These are phyloP conservation scores for Gracilinanus agilis DNA, from an alignment of 2,113 vertebrate species.

Conservation along the genomic window DNA sequence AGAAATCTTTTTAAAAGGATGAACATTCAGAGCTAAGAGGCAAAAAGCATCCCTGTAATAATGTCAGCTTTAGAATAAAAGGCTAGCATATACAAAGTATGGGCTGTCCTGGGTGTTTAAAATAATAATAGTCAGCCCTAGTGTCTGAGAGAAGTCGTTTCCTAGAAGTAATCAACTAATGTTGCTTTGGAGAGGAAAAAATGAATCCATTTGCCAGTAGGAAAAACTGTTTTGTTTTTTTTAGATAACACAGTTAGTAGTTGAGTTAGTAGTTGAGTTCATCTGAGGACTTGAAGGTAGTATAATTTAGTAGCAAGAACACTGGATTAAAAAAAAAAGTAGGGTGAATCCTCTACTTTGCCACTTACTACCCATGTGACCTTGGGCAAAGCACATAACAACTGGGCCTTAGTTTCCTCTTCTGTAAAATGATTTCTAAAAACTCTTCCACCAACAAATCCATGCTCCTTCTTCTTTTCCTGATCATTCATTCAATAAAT, in stretches of 20 bases:
- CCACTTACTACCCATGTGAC: not conserved
- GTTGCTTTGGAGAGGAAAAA: not conserved
- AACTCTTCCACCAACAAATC: not conserved
- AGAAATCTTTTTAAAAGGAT: slow-evolving; percentile 13
- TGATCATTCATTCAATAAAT: not conserved
- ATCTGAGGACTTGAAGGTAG: not conserved
- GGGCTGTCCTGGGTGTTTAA: not conserved
- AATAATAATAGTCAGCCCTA: not conserved
- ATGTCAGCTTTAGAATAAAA: not conserved
- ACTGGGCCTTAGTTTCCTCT: not conserved
- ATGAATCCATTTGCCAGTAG: not conserved
- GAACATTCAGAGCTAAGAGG: not conserved
- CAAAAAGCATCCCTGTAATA: not conserved
- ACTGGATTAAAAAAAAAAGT: not conserved
- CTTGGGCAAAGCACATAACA: not conserved
- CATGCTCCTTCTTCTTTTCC: not conserved
- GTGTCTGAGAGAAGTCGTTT: not conserved
- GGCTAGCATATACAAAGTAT: not conserved
- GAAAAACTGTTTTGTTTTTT: not conserved
- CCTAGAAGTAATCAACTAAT: not conserved
- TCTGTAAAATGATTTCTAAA: not conserved
- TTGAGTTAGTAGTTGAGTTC: not conserved
- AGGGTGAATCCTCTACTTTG: not conserved
- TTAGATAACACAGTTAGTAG: not conserved
- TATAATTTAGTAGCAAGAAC: not conserved